phyloP scores from a whole-genome alignment of 2,888 invertebrate genomes.

The Exephanes ischioxanthus region DNA sequence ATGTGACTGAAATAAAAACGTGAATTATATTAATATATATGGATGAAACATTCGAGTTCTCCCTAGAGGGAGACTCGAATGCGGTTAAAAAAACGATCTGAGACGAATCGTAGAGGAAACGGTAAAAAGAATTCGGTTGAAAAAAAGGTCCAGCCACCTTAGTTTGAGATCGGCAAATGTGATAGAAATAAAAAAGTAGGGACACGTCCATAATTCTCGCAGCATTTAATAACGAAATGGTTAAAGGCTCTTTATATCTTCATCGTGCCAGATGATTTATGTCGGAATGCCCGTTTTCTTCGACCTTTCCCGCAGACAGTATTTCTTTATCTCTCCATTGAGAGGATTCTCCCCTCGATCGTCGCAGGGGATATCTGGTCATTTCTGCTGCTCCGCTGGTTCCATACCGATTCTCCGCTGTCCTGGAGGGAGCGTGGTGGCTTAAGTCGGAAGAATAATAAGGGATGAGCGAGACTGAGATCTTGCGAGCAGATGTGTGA shows the following conservation, averaged over 20 bases:
- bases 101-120: background rate
- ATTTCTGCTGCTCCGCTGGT: conserved; percentile 45
- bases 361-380: conserved; percentile 59
- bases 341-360: conserved; percentile 36
- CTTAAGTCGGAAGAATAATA: conserved; percentile 45
- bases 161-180: background rate
- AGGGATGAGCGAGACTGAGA: conserved; percentile 33
- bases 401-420: background rate
- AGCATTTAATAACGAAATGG: conserved; percentile 20
- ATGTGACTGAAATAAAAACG: background rate
- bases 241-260: background rate
- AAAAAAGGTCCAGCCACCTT: background rate
- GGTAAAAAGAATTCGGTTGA: background rate
- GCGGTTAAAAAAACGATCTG: background rate
- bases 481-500: background rate
- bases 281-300: conserved; percentile 9
- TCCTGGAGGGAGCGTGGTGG: conserved; percentile 18
- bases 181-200: background rate
- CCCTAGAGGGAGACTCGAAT: background rate
- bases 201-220: background rate
- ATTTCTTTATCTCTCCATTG: conserved; percentile 35
- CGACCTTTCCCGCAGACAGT: conserved; percentile 5
- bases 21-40: background rate
- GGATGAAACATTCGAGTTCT: background rate
- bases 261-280: conserved; percentile 21